Conservation (phyloP, 1,140 invertebrate species). For the Papilio machaon region DNA sequence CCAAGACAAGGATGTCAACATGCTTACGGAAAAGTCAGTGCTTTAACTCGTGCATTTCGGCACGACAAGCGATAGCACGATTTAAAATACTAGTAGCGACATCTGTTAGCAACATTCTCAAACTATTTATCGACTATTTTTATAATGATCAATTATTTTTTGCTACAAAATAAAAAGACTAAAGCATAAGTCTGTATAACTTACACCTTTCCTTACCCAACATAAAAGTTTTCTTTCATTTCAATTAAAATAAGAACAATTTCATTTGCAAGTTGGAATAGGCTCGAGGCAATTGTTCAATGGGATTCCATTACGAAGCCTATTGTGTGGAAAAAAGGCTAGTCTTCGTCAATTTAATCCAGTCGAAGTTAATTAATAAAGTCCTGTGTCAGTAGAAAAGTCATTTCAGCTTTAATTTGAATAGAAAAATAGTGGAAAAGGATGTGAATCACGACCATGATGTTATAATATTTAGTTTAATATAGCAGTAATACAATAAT, state of each 20-base stretch:
- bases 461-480: not conserved
- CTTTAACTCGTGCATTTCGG: conserved; percentile 39
- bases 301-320: conserved; percentile 17
- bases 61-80: conserved; percentile 51
- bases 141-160: not conserved
- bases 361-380: conserved; percentile 71
- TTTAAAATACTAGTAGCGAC: conserved; percentile 54
- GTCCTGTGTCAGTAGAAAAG: conserved; percentile 36
- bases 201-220: no score
- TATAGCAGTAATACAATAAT: not conserved
- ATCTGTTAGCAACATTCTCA: conserved; percentile 52
- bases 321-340: conserved; percentile 45
- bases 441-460: no score
- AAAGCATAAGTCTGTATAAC: not conserved
- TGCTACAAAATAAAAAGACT: not conserved
- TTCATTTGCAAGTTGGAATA: not conserved
- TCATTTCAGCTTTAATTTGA: conserved; percentile 8
- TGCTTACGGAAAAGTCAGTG: not conserved
- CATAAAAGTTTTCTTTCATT: not conserved
- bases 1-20: conserved; percentile 84
- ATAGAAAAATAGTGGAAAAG: not conserved
- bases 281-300: conserved; percentile 29
- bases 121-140: not conserved
- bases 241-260: conserved; percentile 10
- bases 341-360: conserved; percentile 62